Evolutionary conservation across 2,888 invertebrate genomes (phyloP), one percentile per base, ranked within the genome.

Genomic region (Hofmannophila pseudospretella): DNA sequence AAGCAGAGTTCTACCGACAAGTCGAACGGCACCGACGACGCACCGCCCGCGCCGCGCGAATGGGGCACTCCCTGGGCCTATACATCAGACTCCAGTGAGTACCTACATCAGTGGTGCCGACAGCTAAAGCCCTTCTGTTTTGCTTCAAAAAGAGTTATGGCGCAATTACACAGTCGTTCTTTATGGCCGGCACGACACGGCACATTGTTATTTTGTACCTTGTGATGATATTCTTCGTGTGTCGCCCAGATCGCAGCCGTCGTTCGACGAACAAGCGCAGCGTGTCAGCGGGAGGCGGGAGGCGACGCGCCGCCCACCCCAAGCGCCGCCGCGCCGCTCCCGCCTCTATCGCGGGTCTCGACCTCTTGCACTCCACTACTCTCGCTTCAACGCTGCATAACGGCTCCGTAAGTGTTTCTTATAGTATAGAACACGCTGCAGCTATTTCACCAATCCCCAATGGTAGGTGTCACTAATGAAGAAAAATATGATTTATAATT

Each of bases 341-440:
- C 90, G 92, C 52, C 79, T 91, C 66, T 78, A 96, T 96, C 67
- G 94, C 92, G 47, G 96, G 96, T 10, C 87, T 97, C 55, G 96
- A 97, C 84, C 88, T 96, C 55, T 82, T 97, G 51, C 96, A 97
- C 76, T 94, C 93, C 56, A 94, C 96, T 76, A 97, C 97, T 23
- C 87, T 97, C 49, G 89, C 96, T 4, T 96, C 96, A 65, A 96
- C 96, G 10, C 92, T 94, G 12, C 91, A 92, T 34, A 94, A 94
- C 72, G 91, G 90, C 80, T 74, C 81, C 32, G 79, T 81, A 22
- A 76, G 76, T 16, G 3, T 4, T 16, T 4, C 16, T 16, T 16
- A 16, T n/a, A n/a, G n/a, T n/a, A n/a, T n/a, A n/a, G n/a, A n/a
- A n/a, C n/a, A n/a, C n/a, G n/a, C n/a, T n/a, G n/a, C n/a, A n/a